Percentiles rank a stretch among this genome's conserved stretches.
phyloP scores from a whole-genome alignment of 2,888 invertebrate species.

The Drosophila helvetica region DNA sequence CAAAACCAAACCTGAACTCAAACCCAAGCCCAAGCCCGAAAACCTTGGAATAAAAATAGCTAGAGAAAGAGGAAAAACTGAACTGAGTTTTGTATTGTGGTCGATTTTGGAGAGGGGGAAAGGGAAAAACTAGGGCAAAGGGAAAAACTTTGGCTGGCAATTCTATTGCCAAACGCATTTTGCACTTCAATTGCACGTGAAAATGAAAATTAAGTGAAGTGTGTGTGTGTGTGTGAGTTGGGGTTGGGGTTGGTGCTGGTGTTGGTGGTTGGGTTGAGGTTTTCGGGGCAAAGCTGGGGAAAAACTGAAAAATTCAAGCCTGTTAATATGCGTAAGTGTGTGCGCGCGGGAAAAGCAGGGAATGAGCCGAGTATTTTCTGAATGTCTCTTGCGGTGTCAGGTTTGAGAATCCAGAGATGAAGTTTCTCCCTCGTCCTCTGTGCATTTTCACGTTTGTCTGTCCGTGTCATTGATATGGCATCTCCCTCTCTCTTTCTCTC shows the following conservation, averaged over 20 bases:
- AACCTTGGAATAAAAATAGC: background rate
- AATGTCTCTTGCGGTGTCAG: conserved; percentile 14
- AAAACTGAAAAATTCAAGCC: conserved; percentile 55
- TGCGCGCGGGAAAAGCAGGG: background rate
- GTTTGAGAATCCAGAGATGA: conserved; percentile 29
- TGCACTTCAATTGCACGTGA: conserved; percentile 67
- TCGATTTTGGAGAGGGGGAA: background rate
- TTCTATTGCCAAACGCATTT: conserved; percentile 68
- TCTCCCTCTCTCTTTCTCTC: background rate
- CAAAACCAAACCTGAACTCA: conserved; percentile 33
- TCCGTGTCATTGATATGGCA: conserved; percentile 69
- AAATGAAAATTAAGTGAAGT: conserved; percentile 67
- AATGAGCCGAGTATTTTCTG: background rate
- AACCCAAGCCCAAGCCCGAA: conserved; percentile 25
- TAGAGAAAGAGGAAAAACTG: conserved; percentile 22
- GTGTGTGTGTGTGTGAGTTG: conserved; percentile 35
- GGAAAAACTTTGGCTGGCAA: conserved; percentile 69
- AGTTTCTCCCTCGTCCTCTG: conserved; percentile 5
- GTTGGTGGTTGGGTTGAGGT: background rate
- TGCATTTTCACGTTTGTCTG: conserved; percentile 29
- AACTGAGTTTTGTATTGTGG: conserved; percentile 39
- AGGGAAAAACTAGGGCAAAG: background rate
- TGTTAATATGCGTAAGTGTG: conserved; percentile 70
- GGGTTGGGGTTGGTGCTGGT: background rate
- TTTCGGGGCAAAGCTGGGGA: conserved; percentile 17